A percentile compares a stretch with the other conserved stretches of the same genome.
phyloP scores from a whole-genome alignment of 2,888 invertebrate species.

The Drosophila robusta region DNA sequence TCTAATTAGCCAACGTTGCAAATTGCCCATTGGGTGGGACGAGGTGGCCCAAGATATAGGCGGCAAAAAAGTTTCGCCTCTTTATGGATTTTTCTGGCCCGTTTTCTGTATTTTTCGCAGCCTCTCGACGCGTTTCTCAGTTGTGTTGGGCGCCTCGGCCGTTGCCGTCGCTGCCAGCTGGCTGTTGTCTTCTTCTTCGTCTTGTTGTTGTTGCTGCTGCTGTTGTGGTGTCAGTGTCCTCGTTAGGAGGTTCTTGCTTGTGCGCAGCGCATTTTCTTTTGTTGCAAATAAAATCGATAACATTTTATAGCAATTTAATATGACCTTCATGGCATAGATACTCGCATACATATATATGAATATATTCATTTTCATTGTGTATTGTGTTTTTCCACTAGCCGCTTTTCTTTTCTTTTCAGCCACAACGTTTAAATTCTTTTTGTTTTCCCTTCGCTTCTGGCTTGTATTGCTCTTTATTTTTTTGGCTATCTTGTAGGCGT shows the following conservation, averaged over 20 bases:
- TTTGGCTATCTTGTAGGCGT: slow-evolving; percentile 59
- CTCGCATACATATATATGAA: slow-evolving; percentile 26
- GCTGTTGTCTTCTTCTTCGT: slow-evolving; percentile 22
- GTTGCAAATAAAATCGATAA: slow-evolving; percentile 83
- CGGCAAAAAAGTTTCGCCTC: slow-evolving; percentile 67
- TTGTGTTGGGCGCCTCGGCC: slow-evolving; percentile 19
- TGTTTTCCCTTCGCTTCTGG: slow-evolving; percentile 15
- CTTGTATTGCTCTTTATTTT: slow-evolving; percentile 4
- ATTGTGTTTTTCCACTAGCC: slow-evolving; percentile 32
- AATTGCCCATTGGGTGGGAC: slow-evolving; percentile 23
- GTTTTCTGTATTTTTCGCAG: slow-evolving; percentile 31
- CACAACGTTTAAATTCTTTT: slow-evolving; percentile 24
- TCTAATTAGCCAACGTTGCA: slow-evolving; percentile 80
- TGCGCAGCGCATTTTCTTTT: slow-evolving; percentile 78
- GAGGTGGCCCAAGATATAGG: slow-evolving; percentile 4
- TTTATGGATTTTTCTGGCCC: slow-evolving; percentile 74
- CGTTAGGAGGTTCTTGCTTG: slow-evolving; percentile 75
- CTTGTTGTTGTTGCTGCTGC: slow-evolving; percentile 21
- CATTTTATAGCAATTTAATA: slow-evolving; percentile 84
- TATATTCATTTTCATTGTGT: slow-evolving; percentile 36
- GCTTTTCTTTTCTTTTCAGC: slow-evolving; percentile 34
- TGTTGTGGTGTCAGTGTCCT: slow-evolving; percentile 77
- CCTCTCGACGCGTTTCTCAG: slow-evolving; percentile 16
- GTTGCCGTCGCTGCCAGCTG: slow-evolving; percentile 45
- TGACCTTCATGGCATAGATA: slow-evolving; percentile 83